Evolutionary conservation across 1,140 invertebrate genomes (phyloP), one percentile per base, ranked within the genome.

Genomic region (Anoplolepis gracilipes): DNA sequence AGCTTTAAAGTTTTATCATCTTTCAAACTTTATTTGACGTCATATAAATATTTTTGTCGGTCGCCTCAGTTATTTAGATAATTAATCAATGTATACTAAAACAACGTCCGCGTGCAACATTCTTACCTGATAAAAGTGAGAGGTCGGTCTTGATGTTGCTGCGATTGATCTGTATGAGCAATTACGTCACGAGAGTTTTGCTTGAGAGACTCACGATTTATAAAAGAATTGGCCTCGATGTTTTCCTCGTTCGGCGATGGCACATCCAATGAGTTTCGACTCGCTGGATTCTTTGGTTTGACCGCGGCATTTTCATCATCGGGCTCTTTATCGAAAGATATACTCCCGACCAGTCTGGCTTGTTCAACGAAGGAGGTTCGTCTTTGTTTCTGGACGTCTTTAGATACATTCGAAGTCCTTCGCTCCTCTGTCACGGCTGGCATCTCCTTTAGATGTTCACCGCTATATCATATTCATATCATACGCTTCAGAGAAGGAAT

Each of bases 101-200:
- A 36, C n/a, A 39, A 49, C 8, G 11, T 4, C 30, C 49, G 10
- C 72, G 6, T 42, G 33, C 1, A 6, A 42, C 33, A 42, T 16
- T 25, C 46, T 59, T 65, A 94, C 93, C 93, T 94, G 76, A 94
- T 94, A 76, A 93, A 94, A 28, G 93, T 91, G 13, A 90, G 84
- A 28, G 89, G 39, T 75, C 78, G 78, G 25, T 72, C 78, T 33
- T 92, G 91, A 84, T 91, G 46, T 19, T 49, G 89, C 30, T 91
- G 90, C 64, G 92, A 92, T 65, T 93, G 92, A 65, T 87, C 89
- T 28, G 90, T 84, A 33, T 33, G 42, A 76, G 84, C 73, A 39
- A 88, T 87, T n/a, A 87, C 73, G 28, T 22, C 30, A 6, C 30
- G 36, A 53, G 89, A 91, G 65, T 87, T 79, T 8, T 88, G 77